Base-by-base conservation (phyloP, 2,888 invertebrate genomes). In the Chromoteleia sp. region DNA sequence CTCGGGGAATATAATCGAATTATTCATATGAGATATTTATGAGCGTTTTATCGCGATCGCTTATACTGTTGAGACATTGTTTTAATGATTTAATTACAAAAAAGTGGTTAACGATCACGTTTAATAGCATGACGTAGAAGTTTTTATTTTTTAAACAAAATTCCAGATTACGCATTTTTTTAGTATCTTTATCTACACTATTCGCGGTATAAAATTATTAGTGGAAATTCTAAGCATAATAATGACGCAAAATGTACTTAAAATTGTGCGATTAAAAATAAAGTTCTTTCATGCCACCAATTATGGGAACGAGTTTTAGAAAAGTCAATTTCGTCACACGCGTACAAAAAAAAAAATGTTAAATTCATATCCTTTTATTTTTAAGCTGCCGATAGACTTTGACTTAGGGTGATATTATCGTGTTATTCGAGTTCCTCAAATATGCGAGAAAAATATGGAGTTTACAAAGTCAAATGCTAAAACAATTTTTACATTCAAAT, bases 241-340 rank as follows among this genome's bases (percentile, higher is more conserved):
- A 33, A 33, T 54, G 54, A 54, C 54, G 33, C 54, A 54, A 54
- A 54, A 15, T 15, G 33, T 12, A 1, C 10, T 17, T 17, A 54
- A 15, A 41, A 14, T 41, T 41, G 41, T 41, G 15, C 14, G 41
- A 14, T 14, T 41, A 14, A 41, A 41, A 41, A 10, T 54, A 8
- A 17, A 30, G 54, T 36, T 33, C 15, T 54, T 54, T 54, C 17
- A 17, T 54, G n/a, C n/a, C 36, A 14, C 17, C 54, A 33, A 33
- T 33, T 33, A 54, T 36, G 15, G 54, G 17, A 54, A 54, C 17
- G 12, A 33, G 54, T 54, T 54, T 54, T 54, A 54, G 33, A 54
- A 54, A 33, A 54, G 54, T 54, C 0, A 17, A 33, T 36, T 54
- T 33, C 54, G 33, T 54, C 33, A 29, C 7, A 14, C 41, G 14